phyloP scores from a whole-genome alignment of 2,797 vertebrate genomes.

The Halcyon chelicuti region DNA sequence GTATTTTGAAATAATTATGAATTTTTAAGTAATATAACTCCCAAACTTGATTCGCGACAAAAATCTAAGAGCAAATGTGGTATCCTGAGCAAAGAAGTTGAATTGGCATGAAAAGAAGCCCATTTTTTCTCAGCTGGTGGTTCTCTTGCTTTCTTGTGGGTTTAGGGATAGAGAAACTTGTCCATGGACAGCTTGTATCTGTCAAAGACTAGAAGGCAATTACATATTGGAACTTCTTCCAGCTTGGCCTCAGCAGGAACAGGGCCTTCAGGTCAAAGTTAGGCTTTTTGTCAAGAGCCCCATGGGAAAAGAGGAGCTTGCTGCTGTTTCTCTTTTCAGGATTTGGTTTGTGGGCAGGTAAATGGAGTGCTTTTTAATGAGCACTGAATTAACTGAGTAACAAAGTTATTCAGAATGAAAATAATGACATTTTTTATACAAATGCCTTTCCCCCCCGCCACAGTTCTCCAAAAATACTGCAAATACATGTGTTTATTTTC shows the following conservation, averaged over 20 bases:
- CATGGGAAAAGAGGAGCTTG: not conserved
- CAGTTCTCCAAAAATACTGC: not conserved
- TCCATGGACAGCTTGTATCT: not conserved
- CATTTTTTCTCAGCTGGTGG: fast-evolving
- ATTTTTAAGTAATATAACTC: not conserved
- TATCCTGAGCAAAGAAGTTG: not conserved
- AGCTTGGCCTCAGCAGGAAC: not conserved
- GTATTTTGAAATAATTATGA: not conserved
- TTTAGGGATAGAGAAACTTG: not conserved
- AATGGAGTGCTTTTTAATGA: not conserved
- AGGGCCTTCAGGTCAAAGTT: not conserved
- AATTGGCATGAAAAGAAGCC: not conserved
- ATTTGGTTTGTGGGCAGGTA: not conserved
- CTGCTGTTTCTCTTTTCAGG: not conserved
- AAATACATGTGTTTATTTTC: not conserved
- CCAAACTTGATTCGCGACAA: not conserved
- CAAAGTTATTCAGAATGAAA: not conserved
- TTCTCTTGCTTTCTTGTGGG: not conserved
- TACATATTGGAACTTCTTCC: not conserved
- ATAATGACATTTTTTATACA: not conserved
- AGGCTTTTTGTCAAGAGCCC: not conserved
- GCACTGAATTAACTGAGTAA: not conserved
- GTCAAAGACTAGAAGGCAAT: not conserved
- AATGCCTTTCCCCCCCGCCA: not conserved
- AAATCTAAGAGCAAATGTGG: not conserved